Conservation (phyloP, 2,888 invertebrate species). For the Leucania comma region DNA sequence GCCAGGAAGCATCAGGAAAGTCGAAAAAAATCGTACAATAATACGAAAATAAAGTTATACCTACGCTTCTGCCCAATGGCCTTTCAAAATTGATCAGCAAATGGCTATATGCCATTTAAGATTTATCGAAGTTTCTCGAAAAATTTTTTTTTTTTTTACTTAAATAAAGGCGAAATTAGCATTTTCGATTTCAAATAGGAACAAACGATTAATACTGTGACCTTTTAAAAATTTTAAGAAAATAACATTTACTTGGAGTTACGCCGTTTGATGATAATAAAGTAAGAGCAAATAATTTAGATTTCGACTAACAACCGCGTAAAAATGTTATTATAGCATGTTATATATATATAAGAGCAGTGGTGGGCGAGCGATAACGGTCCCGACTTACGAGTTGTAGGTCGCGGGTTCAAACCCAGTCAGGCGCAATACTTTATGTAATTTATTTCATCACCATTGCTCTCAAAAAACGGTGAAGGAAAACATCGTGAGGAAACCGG, state of each 20-base stretch:
- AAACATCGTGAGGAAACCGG: no score
- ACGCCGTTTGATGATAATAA: not conserved
- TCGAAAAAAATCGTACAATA: slow-evolving; percentile 7
- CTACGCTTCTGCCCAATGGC: not conserved
- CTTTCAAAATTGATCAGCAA: slow-evolving; percentile 24
- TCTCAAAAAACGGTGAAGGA: no score
- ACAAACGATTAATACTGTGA: not conserved
- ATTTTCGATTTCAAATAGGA: not conserved
- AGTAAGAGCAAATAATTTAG: no score
- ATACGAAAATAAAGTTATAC: slow-evolving; percentile 24
- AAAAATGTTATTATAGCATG: no score
- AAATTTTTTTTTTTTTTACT: slow-evolving; percentile 5
- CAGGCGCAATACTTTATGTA: no score
- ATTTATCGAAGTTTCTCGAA: slow-evolving; percentile 5
- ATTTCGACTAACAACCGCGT: no score
- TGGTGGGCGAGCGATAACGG: no score
- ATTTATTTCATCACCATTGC: no score
- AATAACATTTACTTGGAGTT: not conserved
- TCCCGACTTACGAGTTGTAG: no score
- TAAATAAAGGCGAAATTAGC: not conserved
- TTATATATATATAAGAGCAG: no score
- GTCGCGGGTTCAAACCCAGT: no score
- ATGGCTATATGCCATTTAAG: not conserved
- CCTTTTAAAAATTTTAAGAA: not conserved
- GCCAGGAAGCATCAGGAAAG: not conserved